Evolutionary conservation across 2,888 invertebrate species (phyloP).

Genomic region (Ariolimax columbianus): DNA sequence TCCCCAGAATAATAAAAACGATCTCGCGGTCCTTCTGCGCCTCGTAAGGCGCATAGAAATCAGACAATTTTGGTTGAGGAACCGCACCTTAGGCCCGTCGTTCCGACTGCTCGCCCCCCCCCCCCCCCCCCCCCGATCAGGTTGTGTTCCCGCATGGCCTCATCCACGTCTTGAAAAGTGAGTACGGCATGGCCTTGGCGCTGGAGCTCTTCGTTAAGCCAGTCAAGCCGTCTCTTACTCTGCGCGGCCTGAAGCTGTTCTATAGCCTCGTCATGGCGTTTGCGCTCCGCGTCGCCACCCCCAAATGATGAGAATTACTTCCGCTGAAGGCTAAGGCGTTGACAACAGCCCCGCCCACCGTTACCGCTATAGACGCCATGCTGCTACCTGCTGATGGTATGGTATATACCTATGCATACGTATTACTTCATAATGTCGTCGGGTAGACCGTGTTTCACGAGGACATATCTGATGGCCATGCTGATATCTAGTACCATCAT

Average conservation of each 20-base stretch:
- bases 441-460: neutral
- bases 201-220: neutral
- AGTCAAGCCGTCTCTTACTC: neutral
- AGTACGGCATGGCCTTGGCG: neutral
- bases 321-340: neutral
- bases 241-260: slow-evolving; percentile 12
- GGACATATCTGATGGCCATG: neutral
- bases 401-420: too few relatives aligned
- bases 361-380: neutral
- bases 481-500: neutral
- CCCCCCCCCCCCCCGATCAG: neutral
- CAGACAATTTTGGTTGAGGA: neutral
- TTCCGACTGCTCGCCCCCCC: too few relatives aligned
- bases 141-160: neutral
- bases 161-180: neutral
- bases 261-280: slow-evolving; percentile 24
- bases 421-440: slow-evolving; percentile 19
- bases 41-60: neutral
- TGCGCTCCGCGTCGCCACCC: neutral
- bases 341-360: neutral
- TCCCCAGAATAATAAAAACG: neutral
- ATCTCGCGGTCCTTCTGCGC: neutral
- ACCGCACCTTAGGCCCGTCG: too few relatives aligned
- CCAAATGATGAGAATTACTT: neutral
- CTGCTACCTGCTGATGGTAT: too few relatives aligned